Base-by-base conservation (phyloP, 2,888 invertebrate genomes). In the Serrognathus titanus region DNA sequence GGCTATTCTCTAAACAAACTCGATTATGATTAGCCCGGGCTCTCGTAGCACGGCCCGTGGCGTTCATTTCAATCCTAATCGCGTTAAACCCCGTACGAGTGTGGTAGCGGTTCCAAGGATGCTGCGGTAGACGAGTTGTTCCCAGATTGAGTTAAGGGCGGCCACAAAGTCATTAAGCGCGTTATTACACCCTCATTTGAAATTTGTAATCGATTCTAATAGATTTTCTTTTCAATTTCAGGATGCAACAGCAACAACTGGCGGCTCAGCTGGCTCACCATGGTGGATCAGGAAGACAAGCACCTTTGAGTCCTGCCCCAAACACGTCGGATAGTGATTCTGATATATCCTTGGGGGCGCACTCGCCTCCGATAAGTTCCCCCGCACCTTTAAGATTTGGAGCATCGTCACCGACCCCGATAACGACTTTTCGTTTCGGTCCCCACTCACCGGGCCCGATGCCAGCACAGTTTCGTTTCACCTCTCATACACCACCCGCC, bases 391-490 rank as follows among this genome's bases (percentile, higher is more conserved):
- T 61, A n/a, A 68, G 71, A 38, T 72, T 75, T 59, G 73, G 74
- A 7, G 60, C 71, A 2, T 64, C 68, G 8, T 75, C 59, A 47
- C 68, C 59, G 57, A 65, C 53, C 68, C 75, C 75, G 4, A 69
- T 78, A 51, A 75, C 75, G 16, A 70, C 74, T 16, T 78, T 78
- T 60, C 69, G 78, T 24, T 78, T 78, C 60, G 78, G 78, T 4
- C 74, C 78, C 6, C 78, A 78, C 63, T 78, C 78, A 2, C 78
- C 78, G 3, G 78, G 78, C 9, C 78, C 78, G 3, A 78, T 78
- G 78, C 78, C 78, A 1, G 63, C 75, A 24, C 77, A 77, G 61
- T 78, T 76, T 65, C 73, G 78, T 35, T 77, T 77, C 66, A 72
- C 70, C 31, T 68, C 68, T 31, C 71, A 73, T 59, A 70, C 74